Base-by-base conservation (phyloP, 2,113 vertebrate genomes). In the Pangasianodon gigas region DNA sequence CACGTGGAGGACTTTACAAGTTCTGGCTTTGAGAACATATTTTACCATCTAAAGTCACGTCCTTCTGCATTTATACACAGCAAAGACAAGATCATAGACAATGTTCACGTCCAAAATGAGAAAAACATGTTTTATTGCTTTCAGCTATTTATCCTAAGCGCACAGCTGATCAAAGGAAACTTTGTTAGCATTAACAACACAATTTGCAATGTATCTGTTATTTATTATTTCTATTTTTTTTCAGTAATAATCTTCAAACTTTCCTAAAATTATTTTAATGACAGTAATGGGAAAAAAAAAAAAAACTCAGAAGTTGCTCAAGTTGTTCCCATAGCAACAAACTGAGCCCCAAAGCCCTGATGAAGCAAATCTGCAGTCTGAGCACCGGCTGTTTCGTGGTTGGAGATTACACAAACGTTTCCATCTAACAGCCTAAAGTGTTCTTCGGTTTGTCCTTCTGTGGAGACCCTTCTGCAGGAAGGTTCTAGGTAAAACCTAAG, bases 21-120 rank as follows among this genome's bases (percentile, higher is more conserved):
- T 83, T 32, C n/a, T 62, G 32, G 21, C 56, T 44, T 84, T 1
- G 16, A 84, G 37, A 29, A 62, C 37, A 46, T 84, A 62, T 24
- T 84, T 84, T 84, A 84, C 37, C 82, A 62, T 84, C 21, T 84
- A 44, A 62, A 62, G 56, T 84, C 54, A 58, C 19, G 13, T 83
- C 54, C 4, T 21, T 58, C 54, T 83, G 79, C 32, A 1, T 84
- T 60, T 58, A 37, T 83, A 58, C 54, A 0, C 18, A 11, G 81
- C 52, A n/a, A 80, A 80, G 46, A 14, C 10, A 81, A 32, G 18
- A 29, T 54, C 52, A 56, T 37, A 24, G 52, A 58, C 80, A 29
- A 44, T 62, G 56, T 60, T 84, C 58, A 62, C 6, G 16, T 84
- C 37, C 82, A 16, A 84, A 46, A 84, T 62, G 82, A 84, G 82